These are phyloP conservation scores for Luehdorfia chinensis DNA, from an alignment of 1,140 invertebrate genomes.

Conservation along the genomic window DNA sequence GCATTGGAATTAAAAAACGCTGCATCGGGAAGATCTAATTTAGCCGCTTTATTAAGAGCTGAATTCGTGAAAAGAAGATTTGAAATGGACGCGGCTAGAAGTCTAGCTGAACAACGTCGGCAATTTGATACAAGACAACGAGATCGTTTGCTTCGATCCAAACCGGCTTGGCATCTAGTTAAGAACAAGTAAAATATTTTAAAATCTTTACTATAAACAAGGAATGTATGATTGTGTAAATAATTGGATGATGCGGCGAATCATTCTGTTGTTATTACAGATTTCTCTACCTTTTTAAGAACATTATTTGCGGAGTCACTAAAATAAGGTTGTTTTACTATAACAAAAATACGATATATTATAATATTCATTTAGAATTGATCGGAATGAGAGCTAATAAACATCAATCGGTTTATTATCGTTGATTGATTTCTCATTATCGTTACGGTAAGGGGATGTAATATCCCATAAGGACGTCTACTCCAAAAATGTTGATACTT, in stretches of 20 bases:
- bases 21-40: conserved; percentile 80
- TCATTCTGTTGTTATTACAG: no score
- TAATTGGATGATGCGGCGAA: background rate
- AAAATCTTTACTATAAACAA: background rate
- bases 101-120: conserved; percentile 78
- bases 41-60: conserved; percentile 83
- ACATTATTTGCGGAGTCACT: no score
- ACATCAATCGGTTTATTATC: no score
- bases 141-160: conserved; percentile 79
- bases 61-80: conserved; percentile 82
- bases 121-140: conserved; percentile 77
- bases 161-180: conserved; percentile 83
- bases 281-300: no score
- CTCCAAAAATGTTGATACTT: no score
- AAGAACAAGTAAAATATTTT: conserved; percentile 72
- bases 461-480: no score
- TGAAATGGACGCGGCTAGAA: conserved; percentile 79
- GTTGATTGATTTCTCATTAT: no score
- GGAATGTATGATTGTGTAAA: background rate
- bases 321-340: no score
- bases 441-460: no score
- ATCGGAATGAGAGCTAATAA: no score
- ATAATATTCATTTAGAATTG: no score
- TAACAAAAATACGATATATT: no score
- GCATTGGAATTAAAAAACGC: conserved; percentile 57